Conservation (phyloP, 2,888 invertebrate genomes). For the Pomacea canaliculata region DNA sequence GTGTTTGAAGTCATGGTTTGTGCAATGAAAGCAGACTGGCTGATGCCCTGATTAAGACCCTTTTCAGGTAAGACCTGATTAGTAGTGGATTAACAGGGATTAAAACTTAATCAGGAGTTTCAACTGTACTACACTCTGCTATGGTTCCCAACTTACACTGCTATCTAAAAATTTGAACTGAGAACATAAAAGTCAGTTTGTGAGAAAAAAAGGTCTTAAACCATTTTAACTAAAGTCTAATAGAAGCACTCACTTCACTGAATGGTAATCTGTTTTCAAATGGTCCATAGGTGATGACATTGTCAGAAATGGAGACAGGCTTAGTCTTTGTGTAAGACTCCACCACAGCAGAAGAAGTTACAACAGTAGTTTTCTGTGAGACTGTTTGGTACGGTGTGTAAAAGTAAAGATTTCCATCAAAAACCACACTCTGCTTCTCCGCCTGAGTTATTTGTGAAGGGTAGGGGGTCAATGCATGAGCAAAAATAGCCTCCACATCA, state of each 20-base stretch:
- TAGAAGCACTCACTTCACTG: slow-evolving; percentile 60
- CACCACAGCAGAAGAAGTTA: slow-evolving; percentile 82
- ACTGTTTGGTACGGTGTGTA: slow-evolving; percentile 85
- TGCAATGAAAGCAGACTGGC: no score
- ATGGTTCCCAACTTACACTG: no score
- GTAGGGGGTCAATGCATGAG: slow-evolving; percentile 84
- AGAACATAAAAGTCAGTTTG: no score
- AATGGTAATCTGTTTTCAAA: slow-evolving; percentile 81
- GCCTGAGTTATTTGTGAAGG: slow-evolving; percentile 91
- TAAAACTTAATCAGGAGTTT: no score
- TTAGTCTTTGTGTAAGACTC: slow-evolving; percentile 71
- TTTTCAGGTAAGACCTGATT: no score
- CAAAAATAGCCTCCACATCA: slow-evolving; percentile 75
- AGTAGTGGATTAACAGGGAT: no score
- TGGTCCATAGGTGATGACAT: slow-evolving; percentile 89
- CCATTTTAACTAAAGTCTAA: no score
- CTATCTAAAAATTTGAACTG: no score
- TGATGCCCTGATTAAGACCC: no score
- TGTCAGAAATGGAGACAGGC: slow-evolving; percentile 78
- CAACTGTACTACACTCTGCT: no score
- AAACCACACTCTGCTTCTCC: slow-evolving; percentile 93
- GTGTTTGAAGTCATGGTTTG: no score
- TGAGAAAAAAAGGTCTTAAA: no score
- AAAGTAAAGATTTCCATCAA: slow-evolving; percentile 85
- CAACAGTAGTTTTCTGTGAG: slow-evolving; percentile 86